phyloP scores from a whole-genome alignment of 2,113 vertebrate species.

The Nicator chloris region DNA sequence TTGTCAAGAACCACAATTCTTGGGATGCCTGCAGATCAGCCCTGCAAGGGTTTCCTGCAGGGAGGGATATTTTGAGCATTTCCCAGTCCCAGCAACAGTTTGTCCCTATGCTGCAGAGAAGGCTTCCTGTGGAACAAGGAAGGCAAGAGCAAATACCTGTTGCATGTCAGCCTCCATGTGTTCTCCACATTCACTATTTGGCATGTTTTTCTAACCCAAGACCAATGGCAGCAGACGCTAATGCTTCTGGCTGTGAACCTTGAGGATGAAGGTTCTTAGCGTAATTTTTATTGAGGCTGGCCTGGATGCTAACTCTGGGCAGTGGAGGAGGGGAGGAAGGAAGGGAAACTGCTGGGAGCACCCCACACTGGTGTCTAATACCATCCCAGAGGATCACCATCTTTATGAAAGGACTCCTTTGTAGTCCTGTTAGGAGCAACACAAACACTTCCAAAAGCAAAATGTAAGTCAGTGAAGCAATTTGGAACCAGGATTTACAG shows the following conservation, averaged over 20 bases:
- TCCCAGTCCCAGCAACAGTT: not conserved
- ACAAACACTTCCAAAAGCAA: not conserved
- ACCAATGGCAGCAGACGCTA: not conserved
- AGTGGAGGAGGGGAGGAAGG: not conserved
- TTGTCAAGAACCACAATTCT: not conserved
- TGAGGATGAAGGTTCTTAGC: not conserved
- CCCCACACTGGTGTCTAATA: not conserved
- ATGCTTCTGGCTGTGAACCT: not conserved
- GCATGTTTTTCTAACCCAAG: not conserved
- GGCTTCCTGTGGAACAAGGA: not conserved
- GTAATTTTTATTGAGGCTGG: not conserved
- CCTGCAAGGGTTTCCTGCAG: not conserved
- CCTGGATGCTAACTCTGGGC: not conserved
- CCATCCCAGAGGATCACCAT: not conserved
- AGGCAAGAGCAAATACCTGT: not conserved
- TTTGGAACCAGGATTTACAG: not conserved
- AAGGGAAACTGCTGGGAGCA: not conserved
- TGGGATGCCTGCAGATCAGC: not conserved
- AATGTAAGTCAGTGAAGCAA: not conserved
- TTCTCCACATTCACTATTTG: not conserved
- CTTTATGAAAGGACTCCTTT: not conserved
- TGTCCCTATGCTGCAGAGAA: not conserved
- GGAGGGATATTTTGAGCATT: not conserved
- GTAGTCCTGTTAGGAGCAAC: not conserved
- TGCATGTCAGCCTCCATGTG: not conserved